Conservation (phyloP, 2,797 vertebrate species). For the Neosalanx taihuensis region DNA sequence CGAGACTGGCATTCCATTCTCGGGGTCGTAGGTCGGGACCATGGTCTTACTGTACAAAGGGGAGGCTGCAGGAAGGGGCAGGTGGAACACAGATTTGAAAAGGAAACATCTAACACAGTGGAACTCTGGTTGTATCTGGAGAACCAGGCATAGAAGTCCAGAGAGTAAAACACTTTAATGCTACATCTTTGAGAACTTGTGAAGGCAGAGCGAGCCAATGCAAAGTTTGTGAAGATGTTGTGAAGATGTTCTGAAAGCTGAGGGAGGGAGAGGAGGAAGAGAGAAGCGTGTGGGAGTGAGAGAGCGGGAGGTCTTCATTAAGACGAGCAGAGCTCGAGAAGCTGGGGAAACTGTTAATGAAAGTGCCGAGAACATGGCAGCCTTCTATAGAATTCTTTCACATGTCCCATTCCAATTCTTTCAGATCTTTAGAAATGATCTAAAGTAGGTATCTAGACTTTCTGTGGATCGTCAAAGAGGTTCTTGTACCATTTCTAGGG, state of each 20-base stretch:
- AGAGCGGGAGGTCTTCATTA: neutral
- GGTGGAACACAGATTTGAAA: neutral
- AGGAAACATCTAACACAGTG: neutral
- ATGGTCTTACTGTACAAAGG: conserved; percentile 91
- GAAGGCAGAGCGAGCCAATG: neutral
- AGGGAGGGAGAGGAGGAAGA: conserved; percentile 1
- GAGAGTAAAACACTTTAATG: neutral
- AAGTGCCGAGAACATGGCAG: conserved; percentile 26
- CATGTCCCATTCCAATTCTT: conserved; percentile 32
- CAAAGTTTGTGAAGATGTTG: neutral
- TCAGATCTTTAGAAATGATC: conserved; percentile 25
- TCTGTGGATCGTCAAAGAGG: too few relatives aligned
- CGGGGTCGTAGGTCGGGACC: conserved; percentile 87
- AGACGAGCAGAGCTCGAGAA: neutral
- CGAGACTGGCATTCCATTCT: conserved; percentile 83
- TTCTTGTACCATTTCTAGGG: neutral
- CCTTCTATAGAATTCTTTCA: conserved; percentile 43
- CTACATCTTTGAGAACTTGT: too few relatives aligned
- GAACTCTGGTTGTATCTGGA: neutral
- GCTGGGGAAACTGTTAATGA: neutral
- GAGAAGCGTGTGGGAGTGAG: neutral
- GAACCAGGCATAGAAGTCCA: neutral
- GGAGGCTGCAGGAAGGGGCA: conserved; percentile 60
- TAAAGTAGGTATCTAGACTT: too few relatives aligned
- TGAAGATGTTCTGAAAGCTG: neutral